These are phyloP conservation scores for Moxostoma hubbsi DNA, from an alignment of 2,797 vertebrate species.

Conservation along the genomic window DNA sequence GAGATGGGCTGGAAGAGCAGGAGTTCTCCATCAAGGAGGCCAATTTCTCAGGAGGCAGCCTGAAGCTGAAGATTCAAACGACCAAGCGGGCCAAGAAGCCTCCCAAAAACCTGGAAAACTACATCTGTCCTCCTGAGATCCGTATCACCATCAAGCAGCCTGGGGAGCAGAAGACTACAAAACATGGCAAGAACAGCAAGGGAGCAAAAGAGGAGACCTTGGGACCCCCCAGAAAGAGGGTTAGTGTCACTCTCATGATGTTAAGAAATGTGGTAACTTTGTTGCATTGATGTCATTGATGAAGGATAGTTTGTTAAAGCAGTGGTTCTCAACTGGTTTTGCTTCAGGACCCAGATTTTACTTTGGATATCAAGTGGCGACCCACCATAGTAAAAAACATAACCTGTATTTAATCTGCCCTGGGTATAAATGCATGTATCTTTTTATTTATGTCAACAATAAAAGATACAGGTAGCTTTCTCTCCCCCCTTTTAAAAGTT, in stretches of 20 bases:
- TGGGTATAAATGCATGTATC: too few species aligned
- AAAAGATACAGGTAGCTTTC: too few species aligned
- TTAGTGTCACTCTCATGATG: constrained; percentile 67
- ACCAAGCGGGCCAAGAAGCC: constrained; percentile 98
- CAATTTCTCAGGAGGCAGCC: constrained; percentile 95
- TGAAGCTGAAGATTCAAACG: constrained; percentile 98
- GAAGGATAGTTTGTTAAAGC: background rate
- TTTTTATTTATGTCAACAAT: too few species aligned
- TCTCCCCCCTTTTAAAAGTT: too few species aligned
- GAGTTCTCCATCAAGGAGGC: constrained; percentile 99
- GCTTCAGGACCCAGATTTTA: too few species aligned
- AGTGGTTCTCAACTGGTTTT: too few species aligned
- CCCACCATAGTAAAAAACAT: too few species aligned
- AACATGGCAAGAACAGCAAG: constrained; percentile 75
- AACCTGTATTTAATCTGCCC: too few species aligned
- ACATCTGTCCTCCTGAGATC: constrained; percentile 97
- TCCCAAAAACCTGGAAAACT: constrained; percentile 98
- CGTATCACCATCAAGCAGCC: constrained; percentile 97
- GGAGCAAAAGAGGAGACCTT: constrained; percentile 88
- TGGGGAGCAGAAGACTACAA: constrained; percentile 85
- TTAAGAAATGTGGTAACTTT: background rate
- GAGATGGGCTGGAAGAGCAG: constrained; percentile 88
- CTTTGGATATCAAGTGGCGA: too few species aligned
- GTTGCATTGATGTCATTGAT: background rate
- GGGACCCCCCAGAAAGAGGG: constrained; percentile 92